A percentile compares a stretch with the other conserved stretches of the same genome.
Conservation (phyloP, 2,797 vertebrate genomes). For the Siniperca obscura region DNA sequence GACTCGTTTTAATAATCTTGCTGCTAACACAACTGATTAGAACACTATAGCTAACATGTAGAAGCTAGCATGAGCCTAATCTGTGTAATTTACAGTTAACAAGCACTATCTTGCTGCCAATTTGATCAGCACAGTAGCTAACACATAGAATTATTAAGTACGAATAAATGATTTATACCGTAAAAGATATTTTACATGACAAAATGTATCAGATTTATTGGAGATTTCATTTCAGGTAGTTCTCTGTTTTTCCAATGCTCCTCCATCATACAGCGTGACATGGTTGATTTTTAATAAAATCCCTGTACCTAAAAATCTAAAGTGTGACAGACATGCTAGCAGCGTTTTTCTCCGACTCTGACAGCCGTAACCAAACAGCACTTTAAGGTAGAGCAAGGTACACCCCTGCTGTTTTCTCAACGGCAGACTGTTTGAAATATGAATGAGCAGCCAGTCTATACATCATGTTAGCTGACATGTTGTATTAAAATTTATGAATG, state of each 20-base stretch:
- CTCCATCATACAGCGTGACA: background rate
- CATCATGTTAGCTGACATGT: constrained; percentile 95
- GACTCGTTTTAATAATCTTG: too few species aligned
- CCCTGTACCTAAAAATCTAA: background rate
- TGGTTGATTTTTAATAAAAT: constrained; percentile 17
- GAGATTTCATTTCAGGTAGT: background rate
- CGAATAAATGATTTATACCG: background rate
- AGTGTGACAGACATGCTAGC: background rate
- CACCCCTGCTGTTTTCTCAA: constrained; percentile 87
- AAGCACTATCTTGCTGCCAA: background rate
- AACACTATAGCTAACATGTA: background rate
- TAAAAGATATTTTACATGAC: background rate
- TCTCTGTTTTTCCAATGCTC: background rate
- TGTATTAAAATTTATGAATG: constrained; percentile 99
- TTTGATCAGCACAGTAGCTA: background rate
- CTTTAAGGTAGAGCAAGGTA: constrained; percentile 72
- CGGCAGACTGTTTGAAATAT: constrained; percentile 92
- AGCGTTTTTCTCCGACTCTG: background rate
- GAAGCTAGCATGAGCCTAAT: background rate
- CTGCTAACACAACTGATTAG: too few species aligned
- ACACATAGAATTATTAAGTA: background rate
- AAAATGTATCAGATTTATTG: too few species aligned
- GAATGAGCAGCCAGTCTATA: constrained; percentile 93
- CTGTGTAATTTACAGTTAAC: background rate
- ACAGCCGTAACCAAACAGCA: constrained; percentile 48